Evolutionary conservation across 1,140 invertebrate species (phyloP), one percentile per base, ranked within the genome.

Genomic region (Sycobia sp.): DNA sequence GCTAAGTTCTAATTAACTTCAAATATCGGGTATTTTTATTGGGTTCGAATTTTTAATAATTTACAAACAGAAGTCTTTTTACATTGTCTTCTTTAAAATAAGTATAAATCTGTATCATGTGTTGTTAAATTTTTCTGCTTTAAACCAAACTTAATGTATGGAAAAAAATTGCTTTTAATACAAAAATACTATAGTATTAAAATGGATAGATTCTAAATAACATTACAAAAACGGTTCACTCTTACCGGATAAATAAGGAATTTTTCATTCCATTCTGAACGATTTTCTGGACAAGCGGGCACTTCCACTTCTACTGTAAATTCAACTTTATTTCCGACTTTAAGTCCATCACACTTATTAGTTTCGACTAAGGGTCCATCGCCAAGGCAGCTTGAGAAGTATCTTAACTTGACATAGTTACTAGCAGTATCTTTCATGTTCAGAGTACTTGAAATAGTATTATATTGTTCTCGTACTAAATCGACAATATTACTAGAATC

Each of bases 401-500:
- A 98, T 46, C 87, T 89, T 11, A 99, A 86, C 74, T 91, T 90
- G 0, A 98, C 83, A 23, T 90, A 86, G 57, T 64, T 56, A 69
- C 91, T 91, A n/a, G 93, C 90, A 63, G 93, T 96, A 68, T 96
- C 93, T 77, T 94, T 94, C 87, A 98, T 90, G 82, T 94, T 91
- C 1, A 97, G 90, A 1, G 91, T 89, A 14, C 94, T 96, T 14
- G 93, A 92, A 72, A 98, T 97, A 73, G 95, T 92, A 70, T 91
- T 84, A 69, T 98, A 97, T 72, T 97, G 92, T 62, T 94, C 89
- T 65, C 88, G 85, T 51, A 98, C 92, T 23, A 98, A 84, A 57
- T 92, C 87, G 3, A 98, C 95, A 51, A 99, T 92, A 76, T 99
- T 99, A 46, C 89, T 89, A 0, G 96, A 98, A 81, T 97, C 94